phyloP scores from a whole-genome alignment of 1,140 invertebrate genomes.

The Drosophila parvula region DNA sequence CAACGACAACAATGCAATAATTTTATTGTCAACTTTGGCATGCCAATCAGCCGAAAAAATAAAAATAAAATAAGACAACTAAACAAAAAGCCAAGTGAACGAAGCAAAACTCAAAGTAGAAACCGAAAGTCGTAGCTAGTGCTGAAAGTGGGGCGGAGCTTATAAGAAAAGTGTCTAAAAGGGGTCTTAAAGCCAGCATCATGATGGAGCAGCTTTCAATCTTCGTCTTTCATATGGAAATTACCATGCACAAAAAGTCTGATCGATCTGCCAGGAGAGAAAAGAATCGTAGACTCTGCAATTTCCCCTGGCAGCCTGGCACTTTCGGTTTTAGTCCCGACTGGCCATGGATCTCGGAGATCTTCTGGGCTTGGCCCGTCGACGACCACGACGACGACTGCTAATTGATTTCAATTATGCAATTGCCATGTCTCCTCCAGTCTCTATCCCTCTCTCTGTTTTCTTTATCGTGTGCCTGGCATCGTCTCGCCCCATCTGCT shows the following conservation, averaged over 20 bases:
- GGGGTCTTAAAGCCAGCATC: slow-evolving; percentile 6
- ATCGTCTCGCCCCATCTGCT: slow-evolving; percentile 48
- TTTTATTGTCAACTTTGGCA: slow-evolving; percentile 76
- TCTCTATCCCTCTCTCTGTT: slow-evolving; percentile 9
- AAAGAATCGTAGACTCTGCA: slow-evolving; percentile 24
- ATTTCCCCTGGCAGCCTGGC: slow-evolving; percentile 53
- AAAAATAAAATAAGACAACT: slow-evolving; percentile 20
- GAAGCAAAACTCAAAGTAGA: slow-evolving; percentile 12
- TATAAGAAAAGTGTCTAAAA: slow-evolving; percentile 11
- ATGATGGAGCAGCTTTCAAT: slow-evolving; percentile 50
- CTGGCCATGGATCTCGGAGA: background rate
- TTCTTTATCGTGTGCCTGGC: slow-evolving; percentile 62
- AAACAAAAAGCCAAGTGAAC: slow-evolving; percentile 20
- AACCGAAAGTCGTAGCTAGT: slow-evolving; percentile 50
- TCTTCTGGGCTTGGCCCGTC: slow-evolving; percentile 34
- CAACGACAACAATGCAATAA: slow-evolving; percentile 63
- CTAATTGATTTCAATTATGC: slow-evolving; percentile 82
- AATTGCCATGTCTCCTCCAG: slow-evolving; percentile 60
- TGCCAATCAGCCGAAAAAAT: slow-evolving; percentile 44
- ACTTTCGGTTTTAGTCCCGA: slow-evolving; percentile 67
- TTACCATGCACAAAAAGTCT: slow-evolving; percentile 35
- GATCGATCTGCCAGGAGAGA: slow-evolving; percentile 25
- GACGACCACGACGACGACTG: slow-evolving; percentile 34
- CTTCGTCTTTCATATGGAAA: slow-evolving; percentile 35
- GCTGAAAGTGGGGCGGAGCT: slow-evolving; percentile 25